Evolutionary conservation across 2,113 vertebrate species (phyloP).

Genomic region (Lates calcarifer): DNA sequence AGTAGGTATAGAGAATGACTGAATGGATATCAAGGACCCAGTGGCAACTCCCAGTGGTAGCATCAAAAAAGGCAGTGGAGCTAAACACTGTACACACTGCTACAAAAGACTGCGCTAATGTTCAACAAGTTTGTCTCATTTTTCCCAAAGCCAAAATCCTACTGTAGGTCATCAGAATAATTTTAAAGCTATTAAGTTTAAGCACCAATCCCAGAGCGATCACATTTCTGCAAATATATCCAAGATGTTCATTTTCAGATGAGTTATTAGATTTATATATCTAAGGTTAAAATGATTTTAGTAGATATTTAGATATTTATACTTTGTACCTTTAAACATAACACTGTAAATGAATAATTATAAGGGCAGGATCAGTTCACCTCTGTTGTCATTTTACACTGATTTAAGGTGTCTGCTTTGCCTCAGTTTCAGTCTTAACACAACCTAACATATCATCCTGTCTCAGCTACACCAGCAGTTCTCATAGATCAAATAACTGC

Average conservation of each 20-base stretch:
- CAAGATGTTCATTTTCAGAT: too few species aligned
- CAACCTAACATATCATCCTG: neutral
- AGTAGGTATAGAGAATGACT: neutral
- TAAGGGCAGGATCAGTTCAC: too few species aligned
- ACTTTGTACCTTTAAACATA: neutral
- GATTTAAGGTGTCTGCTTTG: neutral
- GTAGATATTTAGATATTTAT: too few species aligned
- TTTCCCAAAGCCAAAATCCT: neutral
- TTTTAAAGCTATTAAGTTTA: too few species aligned
- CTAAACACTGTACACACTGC: too few species aligned
- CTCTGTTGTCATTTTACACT: neutral
- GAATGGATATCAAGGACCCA: neutral
- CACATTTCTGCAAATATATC: too few species aligned
- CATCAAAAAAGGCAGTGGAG: too few species aligned
- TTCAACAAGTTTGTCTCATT: neutral
- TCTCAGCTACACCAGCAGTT: neutral
- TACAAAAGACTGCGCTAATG: neutral
- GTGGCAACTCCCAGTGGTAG: too few species aligned
- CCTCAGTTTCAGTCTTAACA: neutral
- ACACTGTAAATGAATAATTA: neutral
- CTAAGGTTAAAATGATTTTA: too few species aligned
- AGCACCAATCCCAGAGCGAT: neutral
- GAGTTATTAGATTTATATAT: too few species aligned
- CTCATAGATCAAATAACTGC: neutral
- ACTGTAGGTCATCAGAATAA: neutral